Conservation (phyloP, 2,888 invertebrate species). For the Ariolimax columbianus region DNA sequence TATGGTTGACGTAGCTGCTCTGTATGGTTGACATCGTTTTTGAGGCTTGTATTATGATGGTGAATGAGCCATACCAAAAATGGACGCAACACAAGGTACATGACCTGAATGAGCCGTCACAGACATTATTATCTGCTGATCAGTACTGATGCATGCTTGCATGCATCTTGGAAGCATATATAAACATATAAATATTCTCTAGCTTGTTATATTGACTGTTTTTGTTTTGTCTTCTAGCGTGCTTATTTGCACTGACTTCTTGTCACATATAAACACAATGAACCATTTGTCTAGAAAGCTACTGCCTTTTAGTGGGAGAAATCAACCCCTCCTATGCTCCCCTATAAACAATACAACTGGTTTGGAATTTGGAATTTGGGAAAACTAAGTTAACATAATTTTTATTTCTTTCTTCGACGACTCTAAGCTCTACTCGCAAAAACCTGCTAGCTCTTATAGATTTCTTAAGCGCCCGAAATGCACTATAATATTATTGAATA, state of each 20-base stretch:
- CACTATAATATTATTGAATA: neutral
- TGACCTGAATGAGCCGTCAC: neutral
- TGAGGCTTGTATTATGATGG: too few relatives aligned
- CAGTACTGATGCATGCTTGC: neutral
- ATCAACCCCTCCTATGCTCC: neutral
- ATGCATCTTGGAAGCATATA: neutral
- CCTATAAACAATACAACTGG: slow-evolving; percentile 2
- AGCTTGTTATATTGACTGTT: slow-evolving; percentile 1
- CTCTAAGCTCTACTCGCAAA: neutral
- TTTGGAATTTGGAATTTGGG: neutral
- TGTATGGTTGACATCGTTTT: too few relatives aligned
- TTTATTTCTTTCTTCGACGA: neutral
- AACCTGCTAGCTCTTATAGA: too few relatives aligned
- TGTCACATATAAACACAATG: neutral
- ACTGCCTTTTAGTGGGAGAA: slow-evolving; percentile 19
- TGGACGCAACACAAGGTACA: too few relatives aligned
- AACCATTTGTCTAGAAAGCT: neutral
- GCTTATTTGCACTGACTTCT: neutral
- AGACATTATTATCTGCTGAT: neutral
- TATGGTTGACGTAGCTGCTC: too few relatives aligned
- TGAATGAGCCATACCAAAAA: too few relatives aligned
- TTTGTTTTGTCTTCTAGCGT: neutral
- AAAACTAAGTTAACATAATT: neutral
- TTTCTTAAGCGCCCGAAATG: neutral
- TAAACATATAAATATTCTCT: neutral